Evolutionary conservation across 2,113 vertebrate species (phyloP), one percentile per base, ranked within the genome.

Genomic region (Corythoichthys haematopterus): DNA sequence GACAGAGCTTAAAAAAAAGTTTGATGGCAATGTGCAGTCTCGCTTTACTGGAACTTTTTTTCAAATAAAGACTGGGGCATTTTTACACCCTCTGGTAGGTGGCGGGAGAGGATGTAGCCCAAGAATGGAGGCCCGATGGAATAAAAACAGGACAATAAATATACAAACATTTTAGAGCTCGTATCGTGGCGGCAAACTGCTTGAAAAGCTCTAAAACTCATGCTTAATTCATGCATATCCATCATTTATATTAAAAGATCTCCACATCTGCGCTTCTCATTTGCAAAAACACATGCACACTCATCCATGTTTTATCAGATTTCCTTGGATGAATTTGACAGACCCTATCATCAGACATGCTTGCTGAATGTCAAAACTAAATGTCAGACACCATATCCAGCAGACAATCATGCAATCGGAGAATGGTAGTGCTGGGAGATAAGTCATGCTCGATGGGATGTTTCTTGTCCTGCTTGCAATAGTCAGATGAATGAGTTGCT

Each of bases 331-430:
- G 61, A 52, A 66, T 48, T 70, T 60, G 43, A n/a, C 13, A 55
- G 16, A 53, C 51, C 9, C 40, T 4, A 43, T 8, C 40, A 43
- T 43, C 40, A 70, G 51, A 66, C 36, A 56, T 61, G 1, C 64
- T 53, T 64, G 15, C 15, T 72, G 59, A 76, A 81, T 75, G 69
- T 75, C 70, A 56, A 79, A 2, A 10, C 43, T 74, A 70, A 80
- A 78, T 76, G 79, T 77, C 79, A 75, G 56, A 58, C 52, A 36
- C 64, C 58, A 16, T 70, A 16, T 45, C 55, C 57, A 53, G 51
- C 57, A 53, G 51, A 53, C 28, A 56, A 28, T 28, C 15, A n/a
- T 28, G 20, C 7, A 28, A 53, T 53, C 9, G 10, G 10, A 12
- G 28, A 56, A 35, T 14, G 53, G 53, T 35, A 35, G 28, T 56